These are phyloP conservation scores for Epinephelus coioides DNA, from an alignment of 2,797 vertebrate genomes.

Conservation along the genomic window DNA sequence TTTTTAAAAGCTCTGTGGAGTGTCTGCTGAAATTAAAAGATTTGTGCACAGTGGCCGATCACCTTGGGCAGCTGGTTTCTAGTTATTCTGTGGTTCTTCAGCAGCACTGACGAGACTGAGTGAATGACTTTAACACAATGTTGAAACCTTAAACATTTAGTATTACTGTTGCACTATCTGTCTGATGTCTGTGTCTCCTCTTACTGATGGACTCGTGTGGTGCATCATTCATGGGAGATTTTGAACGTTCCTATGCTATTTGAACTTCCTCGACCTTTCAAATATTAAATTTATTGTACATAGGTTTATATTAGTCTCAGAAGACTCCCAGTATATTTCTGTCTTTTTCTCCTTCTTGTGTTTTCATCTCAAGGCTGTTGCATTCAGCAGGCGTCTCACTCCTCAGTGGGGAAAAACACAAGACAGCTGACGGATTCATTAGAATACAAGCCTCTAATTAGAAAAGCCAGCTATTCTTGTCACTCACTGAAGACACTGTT, in stretches of 20 bases:
- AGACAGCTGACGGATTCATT: constrained; percentile 46
- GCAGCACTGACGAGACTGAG: no score
- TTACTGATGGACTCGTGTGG: no score
- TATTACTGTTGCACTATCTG: no score
- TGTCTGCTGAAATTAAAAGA: no score
- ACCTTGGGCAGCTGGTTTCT: no score
- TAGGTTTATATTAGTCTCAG: neutral
- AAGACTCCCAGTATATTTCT: neutral
- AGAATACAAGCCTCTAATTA: constrained; percentile 55
- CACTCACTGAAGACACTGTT: constrained; percentile 25
- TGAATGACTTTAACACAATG: no score
- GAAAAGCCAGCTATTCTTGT: constrained; percentile 36
- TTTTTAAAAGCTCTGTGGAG: no score
- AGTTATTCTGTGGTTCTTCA: no score
- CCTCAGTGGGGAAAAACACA: constrained; percentile 10
- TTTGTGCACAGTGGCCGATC: no score
- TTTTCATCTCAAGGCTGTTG: neutral
- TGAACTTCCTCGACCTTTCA: neutral
- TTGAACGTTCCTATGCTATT: neutral
- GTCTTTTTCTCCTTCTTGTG: neutral
- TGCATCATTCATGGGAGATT: no score
- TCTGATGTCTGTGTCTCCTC: no score
- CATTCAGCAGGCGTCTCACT: neutral
- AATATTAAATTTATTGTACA: neutral
- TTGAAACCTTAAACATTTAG: no score